Evolutionary conservation across 1,140 invertebrate genomes (phyloP).

Genomic region (Drosophila teissieri): DNA sequence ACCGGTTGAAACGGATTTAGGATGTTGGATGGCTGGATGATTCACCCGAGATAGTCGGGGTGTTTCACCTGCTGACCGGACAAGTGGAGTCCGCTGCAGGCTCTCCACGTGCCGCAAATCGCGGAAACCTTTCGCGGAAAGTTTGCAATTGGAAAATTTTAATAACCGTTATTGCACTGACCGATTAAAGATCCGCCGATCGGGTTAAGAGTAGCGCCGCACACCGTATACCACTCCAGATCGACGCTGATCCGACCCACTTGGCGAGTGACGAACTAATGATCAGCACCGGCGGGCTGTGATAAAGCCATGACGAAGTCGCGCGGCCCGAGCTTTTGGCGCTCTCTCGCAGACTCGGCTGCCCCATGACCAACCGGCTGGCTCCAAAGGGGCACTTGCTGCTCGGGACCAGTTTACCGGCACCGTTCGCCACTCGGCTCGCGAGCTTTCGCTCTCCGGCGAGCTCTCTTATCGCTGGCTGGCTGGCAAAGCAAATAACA

Average conservation of each 20-base stretch:
- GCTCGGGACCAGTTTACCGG: slow-evolving; percentile 11
- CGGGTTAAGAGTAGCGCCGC: slow-evolving; percentile 4
- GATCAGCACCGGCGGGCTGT: slow-evolving; percentile 51
- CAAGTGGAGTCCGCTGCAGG: slow-evolving; percentile 14
- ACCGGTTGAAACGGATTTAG: slow-evolving; percentile 52
- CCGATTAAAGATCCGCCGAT: slow-evolving; percentile 22
- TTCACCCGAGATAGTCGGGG: slow-evolving; percentile 15
- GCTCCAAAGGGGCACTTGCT: not conserved
- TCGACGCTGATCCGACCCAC: slow-evolving; percentile 41
- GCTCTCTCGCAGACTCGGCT: not conserved
- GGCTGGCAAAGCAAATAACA: slow-evolving; percentile 22
- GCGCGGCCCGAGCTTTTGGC: slow-evolving; percentile 38
- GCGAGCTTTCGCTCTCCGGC: slow-evolving; percentile 36
- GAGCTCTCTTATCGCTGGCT: slow-evolving; percentile 7
- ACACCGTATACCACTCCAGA: slow-evolving; percentile 1
- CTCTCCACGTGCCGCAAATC: slow-evolving; percentile 41
- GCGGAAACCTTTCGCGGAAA: slow-evolving; percentile 49
- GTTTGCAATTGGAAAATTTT: slow-evolving; percentile 40
- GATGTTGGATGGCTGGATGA: slow-evolving; percentile 34
- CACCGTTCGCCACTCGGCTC: slow-evolving; percentile 1
- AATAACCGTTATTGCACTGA: slow-evolving; percentile 41
- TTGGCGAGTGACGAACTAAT: slow-evolving; percentile 62
- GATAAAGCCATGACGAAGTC: slow-evolving; percentile 69
- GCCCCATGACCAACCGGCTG: slow-evolving; percentile 31
- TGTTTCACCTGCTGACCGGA: slow-evolving; percentile 38